Percentiles rank a stretch among this genome's conserved stretches.
phyloP scores from a whole-genome alignment of 2,888 invertebrate genomes.

The Himalopsyche japonica region DNA sequence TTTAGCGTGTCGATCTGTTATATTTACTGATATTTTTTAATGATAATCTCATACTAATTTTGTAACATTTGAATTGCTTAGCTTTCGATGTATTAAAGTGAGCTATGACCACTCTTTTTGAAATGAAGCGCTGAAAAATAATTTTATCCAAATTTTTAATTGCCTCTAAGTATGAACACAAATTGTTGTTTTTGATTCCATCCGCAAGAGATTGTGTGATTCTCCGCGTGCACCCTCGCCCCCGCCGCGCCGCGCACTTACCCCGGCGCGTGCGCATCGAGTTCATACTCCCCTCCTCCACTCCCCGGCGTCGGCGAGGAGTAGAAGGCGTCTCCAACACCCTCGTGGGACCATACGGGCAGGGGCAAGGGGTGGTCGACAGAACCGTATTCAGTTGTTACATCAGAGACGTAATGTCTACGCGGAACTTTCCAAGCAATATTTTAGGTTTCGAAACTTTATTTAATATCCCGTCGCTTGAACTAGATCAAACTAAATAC shows the following conservation, averaged over 20 bases:
- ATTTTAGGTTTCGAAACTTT: too few relatives aligned
- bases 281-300: neutral
- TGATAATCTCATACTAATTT: too few relatives aligned
- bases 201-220: conserved; percentile 45
- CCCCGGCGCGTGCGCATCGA: neutral
- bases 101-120: too few relatives aligned
- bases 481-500: too few relatives aligned
- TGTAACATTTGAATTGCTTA: too few relatives aligned
- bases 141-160: too few relatives aligned
- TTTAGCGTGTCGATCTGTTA: too few relatives aligned
- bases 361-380: neutral
- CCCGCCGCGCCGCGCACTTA: conserved; percentile 36
- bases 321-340: neutral
- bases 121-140: too few relatives aligned
- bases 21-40: too few relatives aligned
- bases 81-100: too few relatives aligned
- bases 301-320: neutral
- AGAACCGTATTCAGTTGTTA: neutral
- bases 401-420: neutral
- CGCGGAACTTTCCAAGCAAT: too few relatives aligned
- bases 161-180: neutral
- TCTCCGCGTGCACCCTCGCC: conserved; percentile 49
- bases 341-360: neutral
- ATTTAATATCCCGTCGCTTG: too few relatives aligned
- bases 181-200: conserved; percentile 30